Percentiles rank a stretch among this genome's conserved stretches.
Conservation (phyloP, 1,140 invertebrate genomes). For the Mamestra configurata region DNA sequence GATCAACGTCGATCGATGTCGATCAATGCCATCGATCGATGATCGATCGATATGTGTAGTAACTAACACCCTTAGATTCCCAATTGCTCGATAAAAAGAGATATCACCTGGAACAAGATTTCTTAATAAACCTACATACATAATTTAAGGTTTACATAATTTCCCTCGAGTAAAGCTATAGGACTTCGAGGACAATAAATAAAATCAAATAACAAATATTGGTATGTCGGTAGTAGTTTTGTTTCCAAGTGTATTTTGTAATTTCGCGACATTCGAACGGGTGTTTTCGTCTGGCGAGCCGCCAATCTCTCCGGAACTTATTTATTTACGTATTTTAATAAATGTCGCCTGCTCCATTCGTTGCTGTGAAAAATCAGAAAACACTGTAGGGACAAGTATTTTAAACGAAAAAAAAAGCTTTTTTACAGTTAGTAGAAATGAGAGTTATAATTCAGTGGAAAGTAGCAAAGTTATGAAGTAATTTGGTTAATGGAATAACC, state of each 20-base stretch:
- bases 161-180: constrained; percentile 6
- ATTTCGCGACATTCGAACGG: constrained; percentile 29
- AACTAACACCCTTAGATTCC: too few species aligned
- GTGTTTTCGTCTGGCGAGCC: constrained; percentile 26
- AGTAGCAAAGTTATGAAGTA: constrained; percentile 14
- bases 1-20: too few species aligned
- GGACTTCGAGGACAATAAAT: constrained; percentile 10
- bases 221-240: background rate
- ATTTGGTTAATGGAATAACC: constrained; percentile 20
- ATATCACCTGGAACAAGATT: too few species aligned
- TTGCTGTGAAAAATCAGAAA: constrained; percentile 38
- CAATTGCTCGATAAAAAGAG: too few species aligned
- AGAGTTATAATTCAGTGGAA: constrained; percentile 4
- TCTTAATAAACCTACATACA: background rate
- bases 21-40: too few species aligned
- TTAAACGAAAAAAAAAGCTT: constrained; percentile 1
- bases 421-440: background rate
- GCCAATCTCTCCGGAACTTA: constrained; percentile 41
- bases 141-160: background rate
- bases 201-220: constrained; percentile 12
- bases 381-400: background rate
- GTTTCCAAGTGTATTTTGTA: constrained; percentile 26
- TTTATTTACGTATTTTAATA: constrained; percentile 51
- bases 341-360: constrained; percentile 29
- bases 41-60: too few species aligned